phyloP scores from a whole-genome alignment of 2,797 vertebrate species.

The Lutjanus campechanus region DNA sequence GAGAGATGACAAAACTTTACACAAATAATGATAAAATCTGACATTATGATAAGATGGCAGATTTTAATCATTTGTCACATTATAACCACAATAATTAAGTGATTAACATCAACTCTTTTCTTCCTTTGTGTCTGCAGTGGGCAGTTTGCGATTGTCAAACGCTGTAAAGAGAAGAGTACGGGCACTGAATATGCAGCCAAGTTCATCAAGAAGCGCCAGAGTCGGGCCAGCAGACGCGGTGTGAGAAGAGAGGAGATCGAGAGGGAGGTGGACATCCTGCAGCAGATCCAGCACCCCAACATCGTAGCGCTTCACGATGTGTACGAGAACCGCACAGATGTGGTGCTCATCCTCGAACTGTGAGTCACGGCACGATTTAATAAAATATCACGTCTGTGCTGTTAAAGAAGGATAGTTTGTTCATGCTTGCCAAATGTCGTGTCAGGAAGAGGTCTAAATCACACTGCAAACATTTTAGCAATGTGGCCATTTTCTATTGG shows the following conservation, averaged over 20 bases:
- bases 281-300: slow-evolving; percentile 92
- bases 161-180: slow-evolving; percentile 90
- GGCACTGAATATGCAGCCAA: slow-evolving; percentile 92
- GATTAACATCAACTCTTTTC: neutral
- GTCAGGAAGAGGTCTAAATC: too few relatives aligned
- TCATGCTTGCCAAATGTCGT: neutral
- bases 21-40: neutral
- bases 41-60: neutral
- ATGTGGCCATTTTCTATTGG: too few relatives aligned
- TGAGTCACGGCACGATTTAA: slow-evolving; percentile 84
- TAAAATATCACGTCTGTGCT: neutral
- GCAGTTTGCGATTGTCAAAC: slow-evolving; percentile 97
- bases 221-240: slow-evolving; percentile 90
- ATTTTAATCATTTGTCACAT: too few relatives aligned
- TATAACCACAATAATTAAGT: neutral
- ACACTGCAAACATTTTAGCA: too few relatives aligned
- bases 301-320: slow-evolving; percentile 93
- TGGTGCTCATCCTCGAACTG: slow-evolving; percentile 97
- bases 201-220: slow-evolving; percentile 97
- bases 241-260: slow-evolving; percentile 94
- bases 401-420: neutral
- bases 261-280: slow-evolving; percentile 94
- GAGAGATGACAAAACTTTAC: neutral
- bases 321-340: slow-evolving; percentile 95
- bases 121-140: slow-evolving; percentile 84